phyloP scores from a whole-genome alignment of 2,797 vertebrate species.

The Molothrus aeneus region DNA sequence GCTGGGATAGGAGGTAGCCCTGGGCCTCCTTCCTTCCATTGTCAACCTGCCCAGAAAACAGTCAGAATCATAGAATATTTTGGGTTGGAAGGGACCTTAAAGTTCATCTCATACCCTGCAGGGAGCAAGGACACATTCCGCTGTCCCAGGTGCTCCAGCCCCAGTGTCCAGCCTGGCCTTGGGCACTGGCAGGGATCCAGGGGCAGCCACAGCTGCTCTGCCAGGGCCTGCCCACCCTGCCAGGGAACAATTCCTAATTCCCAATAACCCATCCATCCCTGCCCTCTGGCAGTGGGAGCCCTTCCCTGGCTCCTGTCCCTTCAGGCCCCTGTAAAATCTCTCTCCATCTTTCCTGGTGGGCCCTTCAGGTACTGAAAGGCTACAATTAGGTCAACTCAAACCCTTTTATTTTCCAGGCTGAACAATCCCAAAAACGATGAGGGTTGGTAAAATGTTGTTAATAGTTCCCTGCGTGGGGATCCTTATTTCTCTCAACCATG shows the following conservation, averaged over 20 bases:
- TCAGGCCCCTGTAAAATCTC: neutral
- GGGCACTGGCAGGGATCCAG: neutral
- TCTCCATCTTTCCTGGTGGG: neutral
- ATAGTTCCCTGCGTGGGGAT: neutral
- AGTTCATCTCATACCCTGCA: neutral
- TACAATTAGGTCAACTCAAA: neutral
- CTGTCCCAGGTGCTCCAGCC: neutral
- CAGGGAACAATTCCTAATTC: neutral
- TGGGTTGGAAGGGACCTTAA: neutral
- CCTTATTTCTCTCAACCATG: neutral
- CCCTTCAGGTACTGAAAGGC: neutral
- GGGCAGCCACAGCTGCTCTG: neutral
- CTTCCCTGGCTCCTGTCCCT: neutral
- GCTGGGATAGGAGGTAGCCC: rapidly evolving
- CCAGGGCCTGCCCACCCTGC: rapidly evolving
- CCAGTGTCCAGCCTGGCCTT: rapidly evolving
- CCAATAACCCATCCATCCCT: rapidly evolving
- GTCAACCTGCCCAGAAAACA: neutral
- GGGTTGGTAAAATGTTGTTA: rapidly evolving
- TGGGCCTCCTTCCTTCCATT: neutral
- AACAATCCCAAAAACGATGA: neutral
- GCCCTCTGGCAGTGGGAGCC: neutral
- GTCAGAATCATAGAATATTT: neutral
- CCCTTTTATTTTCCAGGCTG: neutral
- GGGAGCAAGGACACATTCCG: neutral